Conservation (phyloP, 2,797 vertebrate genomes). For the Nothura maculosa region DNA sequence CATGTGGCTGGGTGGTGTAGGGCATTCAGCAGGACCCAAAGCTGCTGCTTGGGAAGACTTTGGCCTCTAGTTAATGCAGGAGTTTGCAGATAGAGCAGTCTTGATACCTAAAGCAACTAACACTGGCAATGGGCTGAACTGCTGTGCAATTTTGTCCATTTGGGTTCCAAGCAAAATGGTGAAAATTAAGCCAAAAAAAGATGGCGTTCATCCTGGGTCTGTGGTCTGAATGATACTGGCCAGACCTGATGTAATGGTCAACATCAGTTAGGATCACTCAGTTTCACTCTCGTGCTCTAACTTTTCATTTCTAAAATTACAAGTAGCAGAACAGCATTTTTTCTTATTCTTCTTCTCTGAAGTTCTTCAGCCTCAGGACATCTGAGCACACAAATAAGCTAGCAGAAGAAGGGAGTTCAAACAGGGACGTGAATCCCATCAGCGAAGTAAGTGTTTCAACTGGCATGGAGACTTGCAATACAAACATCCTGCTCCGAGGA, state of each 20-base stretch:
- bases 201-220: background rate
- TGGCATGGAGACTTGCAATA: background rate
- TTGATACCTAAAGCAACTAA: fast-evolving
- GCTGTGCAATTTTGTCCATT: background rate
- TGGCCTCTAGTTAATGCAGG: background rate
- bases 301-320: background rate
- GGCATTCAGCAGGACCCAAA: background rate
- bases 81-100: background rate
- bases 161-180: background rate
- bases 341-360: background rate
- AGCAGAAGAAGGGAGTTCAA: background rate
- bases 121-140: background rate
- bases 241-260: background rate
- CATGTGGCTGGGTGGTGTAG: background rate
- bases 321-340: too few relatives aligned
- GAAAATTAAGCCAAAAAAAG: background rate
- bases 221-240: background rate
- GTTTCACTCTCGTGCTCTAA: background rate
- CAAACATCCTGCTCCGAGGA: background rate
- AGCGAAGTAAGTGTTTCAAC: background rate
- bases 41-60: background rate
- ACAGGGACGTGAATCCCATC: background rate
- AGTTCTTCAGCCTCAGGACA: background rate
- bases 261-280: background rate
- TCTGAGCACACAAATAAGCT: background rate